Conservation (phyloP, 2,797 vertebrate species). For the Gobionotothen gibberifrons region DNA sequence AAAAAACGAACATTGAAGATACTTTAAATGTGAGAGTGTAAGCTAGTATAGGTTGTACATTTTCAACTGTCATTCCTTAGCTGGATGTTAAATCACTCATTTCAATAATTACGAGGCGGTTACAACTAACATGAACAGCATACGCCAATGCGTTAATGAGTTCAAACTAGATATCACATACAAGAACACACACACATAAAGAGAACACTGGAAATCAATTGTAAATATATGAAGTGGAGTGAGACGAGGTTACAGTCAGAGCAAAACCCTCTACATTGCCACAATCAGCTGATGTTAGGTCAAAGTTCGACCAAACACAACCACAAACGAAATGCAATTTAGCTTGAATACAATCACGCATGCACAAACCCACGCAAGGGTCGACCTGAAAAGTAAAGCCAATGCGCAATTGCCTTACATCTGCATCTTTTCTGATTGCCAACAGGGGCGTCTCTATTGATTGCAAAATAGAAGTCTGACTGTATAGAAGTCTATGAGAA, state of each 20-base stretch:
- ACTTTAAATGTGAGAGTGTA: neutral
- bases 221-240: conserved; percentile 56
- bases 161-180: neutral
- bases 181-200: neutral
- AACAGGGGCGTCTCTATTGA: too few relatives aligned
- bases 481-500: too few relatives aligned
- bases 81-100: conserved; percentile 1
- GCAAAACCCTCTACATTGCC: conserved; percentile 26
- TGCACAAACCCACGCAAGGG: too few relatives aligned
- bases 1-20: neutral
- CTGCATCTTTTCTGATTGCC: too few relatives aligned
- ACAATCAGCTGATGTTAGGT: conserved; percentile 33
- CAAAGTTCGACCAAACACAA: conserved; percentile 22
- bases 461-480: too few relatives aligned
- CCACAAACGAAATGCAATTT: neutral
- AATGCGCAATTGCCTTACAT: too few relatives aligned
- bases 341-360: too few relatives aligned
- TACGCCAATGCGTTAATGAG: neutral
- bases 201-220: conserved; percentile 28
- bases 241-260: conserved; percentile 53
- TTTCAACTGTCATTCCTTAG: neutral
- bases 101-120: conserved; percentile 1
- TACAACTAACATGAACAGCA: conserved; percentile 3
- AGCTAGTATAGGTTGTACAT: neutral
- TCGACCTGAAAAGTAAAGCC: too few relatives aligned